phyloP scores from a whole-genome alignment of 2,797 vertebrate species.

The Mormyrus hasselquistii region DNA sequence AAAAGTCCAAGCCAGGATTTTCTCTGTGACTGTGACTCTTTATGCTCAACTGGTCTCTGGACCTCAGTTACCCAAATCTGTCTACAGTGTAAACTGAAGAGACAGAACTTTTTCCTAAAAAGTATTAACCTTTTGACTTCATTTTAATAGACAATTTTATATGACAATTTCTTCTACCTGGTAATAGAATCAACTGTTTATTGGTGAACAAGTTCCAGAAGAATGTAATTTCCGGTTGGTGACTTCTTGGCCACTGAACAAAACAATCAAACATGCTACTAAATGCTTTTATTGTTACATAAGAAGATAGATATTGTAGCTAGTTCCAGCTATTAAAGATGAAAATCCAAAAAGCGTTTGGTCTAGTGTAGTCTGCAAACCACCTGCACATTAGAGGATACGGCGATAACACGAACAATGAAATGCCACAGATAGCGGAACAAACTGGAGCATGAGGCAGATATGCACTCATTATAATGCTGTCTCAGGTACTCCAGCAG shows the following conservation, averaged over 20 bases:
- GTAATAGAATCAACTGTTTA: constrained; percentile 10
- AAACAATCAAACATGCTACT: background rate
- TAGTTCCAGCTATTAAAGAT: constrained; percentile 31
- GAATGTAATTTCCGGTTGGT: constrained; percentile 33
- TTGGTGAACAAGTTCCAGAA: background rate
- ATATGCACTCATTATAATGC: constrained; percentile 19
- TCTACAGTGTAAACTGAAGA: background rate
- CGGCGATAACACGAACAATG: constrained; percentile 15
- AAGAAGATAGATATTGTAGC: constrained; percentile 8
- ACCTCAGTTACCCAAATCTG: background rate
- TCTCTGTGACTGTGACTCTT: background rate
- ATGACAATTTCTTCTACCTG: background rate
- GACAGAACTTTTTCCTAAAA: background rate
- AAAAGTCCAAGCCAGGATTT: background rate
- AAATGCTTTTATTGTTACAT: background rate
- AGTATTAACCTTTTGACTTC: constrained; percentile 28
- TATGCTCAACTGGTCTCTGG: background rate
- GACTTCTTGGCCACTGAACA: constrained; percentile 34
- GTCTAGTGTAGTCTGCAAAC: constrained; percentile 39
- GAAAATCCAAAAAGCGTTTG: constrained; percentile 32
- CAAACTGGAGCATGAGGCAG: constrained; percentile 33
- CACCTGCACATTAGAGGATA: constrained; percentile 22
- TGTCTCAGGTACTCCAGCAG: constrained; percentile 4
- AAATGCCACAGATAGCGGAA: constrained; percentile 33
- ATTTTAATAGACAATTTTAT: constrained; percentile 4